A percentile compares a stretch with the other conserved stretches of the same genome.
Conservation (phyloP, 2,797 vertebrate genomes). For the Zenarchopterus dispar region DNA sequence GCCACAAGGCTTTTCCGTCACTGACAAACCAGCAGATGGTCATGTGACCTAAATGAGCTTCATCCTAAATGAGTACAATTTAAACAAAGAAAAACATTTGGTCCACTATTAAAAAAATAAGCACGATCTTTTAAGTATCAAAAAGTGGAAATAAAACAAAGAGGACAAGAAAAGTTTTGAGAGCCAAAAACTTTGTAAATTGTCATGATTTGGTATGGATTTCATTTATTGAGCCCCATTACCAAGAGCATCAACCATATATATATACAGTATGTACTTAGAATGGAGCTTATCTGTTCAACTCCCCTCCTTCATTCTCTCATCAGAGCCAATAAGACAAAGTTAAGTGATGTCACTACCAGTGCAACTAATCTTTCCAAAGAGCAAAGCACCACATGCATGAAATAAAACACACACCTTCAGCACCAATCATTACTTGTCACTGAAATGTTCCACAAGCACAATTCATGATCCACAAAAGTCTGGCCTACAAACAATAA, state of each 20-base stretch:
- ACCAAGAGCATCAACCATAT: constrained; percentile 58
- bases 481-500: constrained; percentile 46
- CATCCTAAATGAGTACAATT: no score
- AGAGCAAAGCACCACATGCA: constrained; percentile 23
- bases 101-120: no score
- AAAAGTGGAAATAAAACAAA: neutral
- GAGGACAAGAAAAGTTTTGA: neutral
- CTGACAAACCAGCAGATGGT: no score
- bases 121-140: no score
- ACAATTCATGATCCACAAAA: constrained; percentile 62
- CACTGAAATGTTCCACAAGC: constrained; percentile 71
- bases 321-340: constrained; percentile 45
- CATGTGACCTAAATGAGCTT: no score
- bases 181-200: no score
- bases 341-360: constrained; percentile 39
- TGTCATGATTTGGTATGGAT: no score
- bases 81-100: no score
- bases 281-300: no score
- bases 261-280: no score
- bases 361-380: constrained; percentile 34
- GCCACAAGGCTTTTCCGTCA: no score
- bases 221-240: neutral
- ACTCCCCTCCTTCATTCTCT: constrained; percentile 21
- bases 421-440: constrained; percentile 39
- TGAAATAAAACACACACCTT: constrained; percentile 21